phyloP scores from a whole-genome alignment of 2,888 invertebrate species.

The Phanerotoma sp. region DNA sequence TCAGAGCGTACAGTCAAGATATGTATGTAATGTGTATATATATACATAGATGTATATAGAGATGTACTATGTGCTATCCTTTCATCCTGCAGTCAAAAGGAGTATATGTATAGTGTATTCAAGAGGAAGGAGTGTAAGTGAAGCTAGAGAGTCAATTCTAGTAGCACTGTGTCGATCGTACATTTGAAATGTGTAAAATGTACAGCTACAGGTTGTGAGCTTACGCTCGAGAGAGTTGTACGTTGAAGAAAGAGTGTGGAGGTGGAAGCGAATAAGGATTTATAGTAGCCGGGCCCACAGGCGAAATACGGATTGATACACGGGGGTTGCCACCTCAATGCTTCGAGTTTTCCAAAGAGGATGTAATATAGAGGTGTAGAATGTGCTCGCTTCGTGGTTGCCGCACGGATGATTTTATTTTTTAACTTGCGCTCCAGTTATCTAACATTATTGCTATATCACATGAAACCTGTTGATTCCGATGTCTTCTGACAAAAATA shows the following conservation, averaged over 20 bases:
- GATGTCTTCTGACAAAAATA: background rate
- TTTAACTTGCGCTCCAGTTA: constrained; percentile 6
- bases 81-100: background rate
- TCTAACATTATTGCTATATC: constrained; percentile 4
- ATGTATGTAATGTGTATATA: background rate
- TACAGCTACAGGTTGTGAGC: constrained; percentile 17
- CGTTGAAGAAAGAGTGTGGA: constrained; percentile 1
- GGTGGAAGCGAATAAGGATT: background rate
- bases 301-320: constrained; percentile 6
- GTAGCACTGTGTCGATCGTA: constrained; percentile 7
- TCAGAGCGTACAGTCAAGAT: background rate
- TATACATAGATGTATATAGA: background rate
- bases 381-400: background rate
- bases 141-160: background rate
- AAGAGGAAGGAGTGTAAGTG: background rate
- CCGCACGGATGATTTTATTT: constrained; percentile 6
- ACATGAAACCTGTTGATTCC: constrained; percentile 2
- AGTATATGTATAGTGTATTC: background rate
- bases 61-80: too few relatives aligned
- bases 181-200: constrained; percentile 15
- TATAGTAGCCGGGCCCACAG: constrained; percentile 2
- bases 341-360: background rate
- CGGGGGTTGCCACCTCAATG: constrained; percentile 3
- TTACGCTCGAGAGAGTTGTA: background rate
- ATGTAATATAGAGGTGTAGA: constrained; percentile 1